Percentiles rank a stretch among this genome's conserved stretches.
phyloP scores from a whole-genome alignment of 2,888 invertebrate species.

The Clostera curtula region DNA sequence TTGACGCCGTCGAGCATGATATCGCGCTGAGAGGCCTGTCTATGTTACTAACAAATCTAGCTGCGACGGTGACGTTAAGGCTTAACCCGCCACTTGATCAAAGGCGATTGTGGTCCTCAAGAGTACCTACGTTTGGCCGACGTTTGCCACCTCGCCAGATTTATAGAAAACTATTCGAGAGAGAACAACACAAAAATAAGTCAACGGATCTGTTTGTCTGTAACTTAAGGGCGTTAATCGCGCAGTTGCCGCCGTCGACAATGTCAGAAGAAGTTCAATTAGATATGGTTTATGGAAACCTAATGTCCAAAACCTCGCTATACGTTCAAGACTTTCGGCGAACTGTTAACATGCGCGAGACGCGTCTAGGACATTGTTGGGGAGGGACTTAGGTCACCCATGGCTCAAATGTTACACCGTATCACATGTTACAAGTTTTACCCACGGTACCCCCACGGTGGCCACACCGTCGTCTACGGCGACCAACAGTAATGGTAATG shows the following conservation, averaged over 20 bases:
- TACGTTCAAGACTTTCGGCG: slow-evolving; percentile 4
- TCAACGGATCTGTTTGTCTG: slow-evolving; percentile 3
- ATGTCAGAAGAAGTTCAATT: slow-evolving; percentile 5
- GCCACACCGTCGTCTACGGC: neutral
- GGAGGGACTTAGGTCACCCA: slow-evolving; percentile 3
- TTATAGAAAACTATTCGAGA: slow-evolving; percentile 6
- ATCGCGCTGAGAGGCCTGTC: slow-evolving; percentile 14
- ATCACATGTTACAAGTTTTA: neutral
- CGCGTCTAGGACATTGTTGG: slow-evolving; percentile 8
- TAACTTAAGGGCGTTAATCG: slow-evolving; percentile 5
- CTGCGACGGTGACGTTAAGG: slow-evolving; percentile 6
- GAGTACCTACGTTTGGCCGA: slow-evolving; percentile 9
- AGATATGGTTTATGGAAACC: slow-evolving; percentile 16
- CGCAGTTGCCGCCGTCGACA: slow-evolving; percentile 4
- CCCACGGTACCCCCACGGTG: neutral
- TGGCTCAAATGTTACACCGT: no score
- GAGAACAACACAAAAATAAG: slow-evolving; percentile 3
- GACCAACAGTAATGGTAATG: neutral
- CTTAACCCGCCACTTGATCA: neutral
- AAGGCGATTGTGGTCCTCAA: neutral
- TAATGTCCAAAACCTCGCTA: slow-evolving; percentile 7
- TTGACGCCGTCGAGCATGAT: slow-evolving; percentile 10
- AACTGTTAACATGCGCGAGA: slow-evolving; percentile 8
- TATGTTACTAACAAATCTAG: slow-evolving; percentile 14
- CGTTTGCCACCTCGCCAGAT: slow-evolving; percentile 3